A percentile compares a stretch with the other conserved stretches of the same genome.
phyloP scores from a whole-genome alignment of 1,140 invertebrate species.

The Lepidurus arcticus region DNA sequence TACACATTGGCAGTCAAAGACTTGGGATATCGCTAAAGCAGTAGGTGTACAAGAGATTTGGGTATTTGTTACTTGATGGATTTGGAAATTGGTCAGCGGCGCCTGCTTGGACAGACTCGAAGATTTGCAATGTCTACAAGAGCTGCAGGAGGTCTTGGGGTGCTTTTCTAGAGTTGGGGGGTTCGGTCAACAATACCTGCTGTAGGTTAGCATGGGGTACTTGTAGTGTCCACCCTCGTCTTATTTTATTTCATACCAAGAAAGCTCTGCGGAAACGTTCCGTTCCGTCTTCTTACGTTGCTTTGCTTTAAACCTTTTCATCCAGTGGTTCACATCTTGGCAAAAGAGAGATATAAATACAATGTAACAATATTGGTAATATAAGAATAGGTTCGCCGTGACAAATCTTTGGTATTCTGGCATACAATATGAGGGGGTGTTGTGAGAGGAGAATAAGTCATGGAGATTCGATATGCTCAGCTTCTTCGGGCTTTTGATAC shows the following conservation, averaged over 20 bases:
- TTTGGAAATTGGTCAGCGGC: conserved; percentile 14
- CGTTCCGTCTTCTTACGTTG: no score
- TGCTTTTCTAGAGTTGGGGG: not conserved
- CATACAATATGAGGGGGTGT: not conserved
- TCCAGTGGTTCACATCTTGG: not conserved
- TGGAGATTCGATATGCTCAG: not conserved
- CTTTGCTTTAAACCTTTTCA: no score
- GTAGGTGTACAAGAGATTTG: not conserved
- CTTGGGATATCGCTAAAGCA: not conserved
- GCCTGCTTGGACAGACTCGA: conserved; percentile 11
- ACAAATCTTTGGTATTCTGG: not conserved
- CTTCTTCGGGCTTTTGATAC: not conserved
- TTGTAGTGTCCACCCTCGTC: not conserved
- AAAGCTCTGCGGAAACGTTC: not conserved
- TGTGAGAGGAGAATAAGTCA: not conserved
- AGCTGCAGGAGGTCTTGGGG: conserved; percentile 3
- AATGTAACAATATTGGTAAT: not conserved
- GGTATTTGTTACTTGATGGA: conserved; percentile 17
- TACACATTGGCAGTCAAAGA: not conserved
- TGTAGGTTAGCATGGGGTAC: conserved; percentile 17
- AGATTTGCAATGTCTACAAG: conserved; percentile 22
- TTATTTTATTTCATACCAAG: not conserved
- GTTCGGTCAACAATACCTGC: conserved; percentile 14
- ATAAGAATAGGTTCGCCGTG: not conserved
- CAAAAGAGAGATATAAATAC: not conserved